Evolutionary conservation across 1,140 invertebrate genomes (phyloP).

Genomic region (Drosophila kepulauana): DNA sequence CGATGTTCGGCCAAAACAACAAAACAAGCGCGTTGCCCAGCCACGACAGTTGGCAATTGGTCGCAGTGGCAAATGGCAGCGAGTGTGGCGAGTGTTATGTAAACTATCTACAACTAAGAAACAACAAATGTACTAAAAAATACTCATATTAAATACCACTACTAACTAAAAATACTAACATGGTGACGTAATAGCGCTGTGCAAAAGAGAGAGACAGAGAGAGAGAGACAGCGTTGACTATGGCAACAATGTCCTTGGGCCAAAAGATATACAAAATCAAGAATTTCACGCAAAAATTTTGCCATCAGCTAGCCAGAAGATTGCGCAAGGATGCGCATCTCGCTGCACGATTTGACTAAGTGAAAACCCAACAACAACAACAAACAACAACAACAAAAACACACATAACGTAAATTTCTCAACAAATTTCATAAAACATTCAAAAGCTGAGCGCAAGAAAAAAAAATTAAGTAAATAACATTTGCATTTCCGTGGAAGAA

Average conservation of each 20-base stretch:
- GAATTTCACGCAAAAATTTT: constrained; percentile 75
- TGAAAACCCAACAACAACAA: constrained; percentile 39
- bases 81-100: constrained; percentile 52
- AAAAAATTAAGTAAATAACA: constrained; percentile 77
- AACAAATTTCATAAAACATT: constrained; percentile 49
- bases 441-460: constrained; percentile 49
- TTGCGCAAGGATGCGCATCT: constrained; percentile 69
- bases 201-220: background rate
- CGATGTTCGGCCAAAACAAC: constrained; percentile 71
- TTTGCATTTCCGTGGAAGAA: constrained; percentile 60
- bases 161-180: constrained; percentile 34
- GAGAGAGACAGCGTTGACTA: background rate
- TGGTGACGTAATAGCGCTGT: constrained; percentile 68
- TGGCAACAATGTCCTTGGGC: constrained; percentile 72
- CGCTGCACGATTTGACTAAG: constrained; percentile 65
- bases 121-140: constrained; percentile 22
- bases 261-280: constrained; percentile 82
- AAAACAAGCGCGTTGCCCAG: constrained; percentile 70
- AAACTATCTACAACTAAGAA: constrained; percentile 1
- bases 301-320: constrained; percentile 67
- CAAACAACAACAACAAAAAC: background rate
- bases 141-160: constrained; percentile 24
- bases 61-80: constrained; percentile 60
- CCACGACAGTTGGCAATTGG: constrained; percentile 75
- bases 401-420: constrained; percentile 9